Base-by-base conservation (phyloP, 2,797 vertebrate genomes). In the Fringilla coelebs region DNA sequence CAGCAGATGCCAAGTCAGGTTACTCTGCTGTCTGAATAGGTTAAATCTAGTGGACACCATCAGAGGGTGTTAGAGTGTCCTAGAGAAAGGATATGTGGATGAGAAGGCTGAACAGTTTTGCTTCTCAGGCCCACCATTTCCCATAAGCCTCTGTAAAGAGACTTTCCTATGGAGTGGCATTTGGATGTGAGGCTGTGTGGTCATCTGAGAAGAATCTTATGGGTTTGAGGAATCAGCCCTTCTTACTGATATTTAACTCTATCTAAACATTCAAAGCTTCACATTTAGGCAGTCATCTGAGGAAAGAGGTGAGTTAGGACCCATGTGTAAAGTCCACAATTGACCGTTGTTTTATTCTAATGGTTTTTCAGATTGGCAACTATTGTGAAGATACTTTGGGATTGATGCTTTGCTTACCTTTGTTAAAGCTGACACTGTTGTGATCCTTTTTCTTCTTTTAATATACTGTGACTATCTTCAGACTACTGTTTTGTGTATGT, bases 1-100 rank as follows among this genome's bases (percentile, higher is more conserved):
- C 62, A 86, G 84, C 63, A 92, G 80, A 89, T 90, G 71, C 71
- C 74, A 93, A 93, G 40, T 38, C 43, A 85, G 87, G 82, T 55
- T 93, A 29, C 63, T 80, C 17, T 51, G 26, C 62, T 73, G 19
- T 38, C n/a, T 67, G 67, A 91, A 88, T 26, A 95, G 70, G 48
- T 94, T 65, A 75, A 88, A 89, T 16, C 7, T 21, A 67, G 26
- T 61, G 43, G 22, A 74, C 77, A 38, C 9, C 55, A 84, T 94
- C 75, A 82, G 57, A 62, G 15, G 17, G 21, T 88, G 45, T 25
- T 36, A 61, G 45, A 57, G 11, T 65, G 41, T 89, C 38, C 79
- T 72, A 74, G 58, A 48, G 55, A 85, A 93, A 79, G 16, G 22
- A 16, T 38, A 49, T 10, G 6, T 32, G 65, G 17, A 89, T 12